Percentiles rank a stretch among this genome's conserved stretches.
Evolutionary conservation across 1,140 invertebrate species (phyloP).

Genomic region (Semibalanus balanoides): DNA sequence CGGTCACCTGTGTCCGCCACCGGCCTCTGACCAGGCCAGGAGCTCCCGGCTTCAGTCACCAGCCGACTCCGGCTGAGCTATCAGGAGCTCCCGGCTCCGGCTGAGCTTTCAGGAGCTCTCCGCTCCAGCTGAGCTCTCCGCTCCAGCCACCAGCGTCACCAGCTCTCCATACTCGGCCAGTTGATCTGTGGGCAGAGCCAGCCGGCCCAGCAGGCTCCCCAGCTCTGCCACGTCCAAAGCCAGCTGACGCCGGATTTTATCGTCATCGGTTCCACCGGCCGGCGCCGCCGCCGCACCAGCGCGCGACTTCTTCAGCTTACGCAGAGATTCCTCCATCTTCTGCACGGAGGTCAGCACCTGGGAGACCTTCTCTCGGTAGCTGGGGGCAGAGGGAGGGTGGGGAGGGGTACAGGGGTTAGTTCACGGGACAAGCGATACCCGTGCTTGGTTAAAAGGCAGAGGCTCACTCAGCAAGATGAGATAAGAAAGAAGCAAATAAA

Average conservation of each 20-base stretch:
- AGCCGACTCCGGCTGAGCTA: no score
- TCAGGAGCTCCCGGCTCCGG: no score
- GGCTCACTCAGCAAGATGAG: no score
- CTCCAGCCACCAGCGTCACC: neutral
- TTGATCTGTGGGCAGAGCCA: neutral
- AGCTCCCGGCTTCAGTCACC: no score
- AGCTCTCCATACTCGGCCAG: neutral
- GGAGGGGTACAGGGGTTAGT: slow-evolving; percentile 41
- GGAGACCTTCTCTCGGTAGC: slow-evolving; percentile 60
- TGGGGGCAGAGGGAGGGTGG: slow-evolving; percentile 41
- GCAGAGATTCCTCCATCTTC: slow-evolving; percentile 83
- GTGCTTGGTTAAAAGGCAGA: no score
- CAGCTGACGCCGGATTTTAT: slow-evolving; percentile 82
- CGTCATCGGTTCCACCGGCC: slow-evolving; percentile 59
- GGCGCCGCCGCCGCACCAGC: slow-evolving; percentile 23
- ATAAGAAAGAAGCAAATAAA: no score
- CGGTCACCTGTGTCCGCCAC: no score
- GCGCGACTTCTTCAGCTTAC: slow-evolving; percentile 69
- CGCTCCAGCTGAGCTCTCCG: no score
- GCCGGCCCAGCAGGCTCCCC: slow-evolving; percentile 28
- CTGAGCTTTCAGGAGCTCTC: no score
- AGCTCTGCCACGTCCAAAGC: slow-evolving; percentile 59
- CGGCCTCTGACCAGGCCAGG: no score
- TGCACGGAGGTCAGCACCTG: slow-evolving; percentile 84
- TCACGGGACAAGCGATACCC: no score